phyloP scores from a whole-genome alignment of 1,140 invertebrate genomes.

The Anthonomus grandis region DNA sequence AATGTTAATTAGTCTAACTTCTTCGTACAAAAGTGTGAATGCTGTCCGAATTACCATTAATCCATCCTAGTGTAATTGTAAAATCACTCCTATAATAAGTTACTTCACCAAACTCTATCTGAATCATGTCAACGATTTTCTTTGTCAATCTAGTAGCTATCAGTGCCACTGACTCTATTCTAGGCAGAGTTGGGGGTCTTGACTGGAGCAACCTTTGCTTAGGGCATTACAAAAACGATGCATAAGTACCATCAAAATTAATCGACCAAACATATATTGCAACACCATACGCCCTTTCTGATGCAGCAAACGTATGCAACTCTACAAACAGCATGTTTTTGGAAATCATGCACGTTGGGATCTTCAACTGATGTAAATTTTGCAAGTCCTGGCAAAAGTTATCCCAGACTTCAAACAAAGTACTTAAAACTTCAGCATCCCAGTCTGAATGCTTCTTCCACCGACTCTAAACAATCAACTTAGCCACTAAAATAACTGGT shows the following conservation, averaged over 20 bases:
- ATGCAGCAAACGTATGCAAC: conserved; percentile 31
- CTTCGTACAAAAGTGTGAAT: conserved; percentile 12
- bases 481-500: conserved; percentile 39
- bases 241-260: conserved; percentile 7
- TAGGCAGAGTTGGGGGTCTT: conserved; percentile 35
- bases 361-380: not conserved
- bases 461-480: conserved; percentile 42
- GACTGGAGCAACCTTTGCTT: conserved; percentile 39
- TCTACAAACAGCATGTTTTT: not conserved
- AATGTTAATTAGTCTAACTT: conserved; percentile 7
- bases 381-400: not conserved
- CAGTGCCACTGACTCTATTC: conserved; percentile 37
- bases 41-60: not conserved
- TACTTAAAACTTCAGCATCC: conserved; percentile 42
- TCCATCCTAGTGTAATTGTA: conserved; percentile 14
- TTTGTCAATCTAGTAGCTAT: conserved; percentile 25
- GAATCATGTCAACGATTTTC: not conserved
- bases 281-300: conserved; percentile 28
- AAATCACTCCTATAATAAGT: conserved; percentile 21
- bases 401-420: conserved; percentile 18
- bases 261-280: conserved; percentile 31
- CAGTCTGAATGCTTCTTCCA: conserved; percentile 41
- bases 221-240: conserved; percentile 22
- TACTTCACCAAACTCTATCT: conserved; percentile 1
- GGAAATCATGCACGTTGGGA: not conserved